Evolutionary conservation across 2,888 invertebrate species (phyloP), one percentile per base, ranked within the genome.

Genomic region (Leptopilina myrica): DNA sequence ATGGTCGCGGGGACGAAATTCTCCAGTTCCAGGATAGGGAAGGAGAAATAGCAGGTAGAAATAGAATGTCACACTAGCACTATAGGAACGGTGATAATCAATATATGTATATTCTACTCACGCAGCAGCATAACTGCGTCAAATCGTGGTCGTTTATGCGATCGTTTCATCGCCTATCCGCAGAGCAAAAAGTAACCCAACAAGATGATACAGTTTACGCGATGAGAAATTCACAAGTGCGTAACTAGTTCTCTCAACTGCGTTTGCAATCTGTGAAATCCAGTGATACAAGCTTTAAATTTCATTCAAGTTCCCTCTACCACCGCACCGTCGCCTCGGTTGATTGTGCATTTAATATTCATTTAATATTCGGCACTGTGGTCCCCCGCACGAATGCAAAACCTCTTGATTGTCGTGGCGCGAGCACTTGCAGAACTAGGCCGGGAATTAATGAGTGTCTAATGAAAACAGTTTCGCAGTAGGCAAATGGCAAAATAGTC

Each of bases 101-200:
- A 90, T 90, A 89, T 89, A 89, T 89, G 89, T 90, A 89, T 89
- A 89, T 89, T 88, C 88, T 82, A 86, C 88, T 89, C 88, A 88
- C 87, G 88, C 88, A 87, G 84, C 87, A 85, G 84, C 85, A 85
- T 88, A 88, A 88, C 87, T 86, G 87, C 86, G 84, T 84, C 78
- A 85, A 86, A 87, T 88, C 86, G 84, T 82, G 84, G 84, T 81
- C 82, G 82, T 82, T 85, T 84, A 84, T 78, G 82, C 77, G 78
- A 85, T 85, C 83, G 80, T 59, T 53, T 64, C 78, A 56, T 65
- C 69, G 20, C 53, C 67, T 15, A n/a, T 15, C 15, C 20, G n/a
- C n/a, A 8, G 15, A 62, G 62, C 8, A 20, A 15, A 62, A 62
- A 59, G 12, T 59, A 59, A 59, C n/a, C 12, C 59, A 59, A 15